These are phyloP conservation scores for Drosophila neutralis DNA, from an alignment of 2,888 invertebrate species.

Conservation along the genomic window DNA sequence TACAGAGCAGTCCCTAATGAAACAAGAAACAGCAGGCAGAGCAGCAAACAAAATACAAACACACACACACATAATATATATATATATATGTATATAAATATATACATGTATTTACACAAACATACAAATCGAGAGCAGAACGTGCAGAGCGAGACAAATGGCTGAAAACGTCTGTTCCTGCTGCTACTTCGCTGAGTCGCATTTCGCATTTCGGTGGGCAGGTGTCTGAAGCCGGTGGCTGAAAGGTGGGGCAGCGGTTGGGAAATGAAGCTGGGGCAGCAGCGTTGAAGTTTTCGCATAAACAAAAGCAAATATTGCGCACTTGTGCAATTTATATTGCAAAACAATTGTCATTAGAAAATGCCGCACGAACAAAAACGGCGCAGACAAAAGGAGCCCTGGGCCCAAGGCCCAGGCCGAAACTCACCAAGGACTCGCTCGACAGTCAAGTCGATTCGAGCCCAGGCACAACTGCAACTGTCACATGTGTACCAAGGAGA, in stretches of 20 bases:
- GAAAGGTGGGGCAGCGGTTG: constrained; percentile 7
- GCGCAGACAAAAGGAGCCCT: constrained; percentile 68
- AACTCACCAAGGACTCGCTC: constrained; percentile 57
- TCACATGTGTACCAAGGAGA: constrained; percentile 58
- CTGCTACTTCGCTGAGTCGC: constrained; percentile 49
- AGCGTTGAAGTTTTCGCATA: constrained; percentile 74
- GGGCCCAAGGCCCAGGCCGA: constrained; percentile 37
- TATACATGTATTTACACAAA: constrained; percentile 3
- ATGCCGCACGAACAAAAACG: constrained; percentile 81
- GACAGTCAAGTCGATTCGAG: constrained; percentile 12
- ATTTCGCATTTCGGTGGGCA: constrained; percentile 71
- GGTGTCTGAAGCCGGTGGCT: constrained; percentile 62
- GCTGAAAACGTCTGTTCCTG: constrained; percentile 61
- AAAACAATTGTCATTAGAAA: constrained; percentile 84
- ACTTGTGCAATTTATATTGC: constrained; percentile 83
- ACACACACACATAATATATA: constrained; percentile 13
- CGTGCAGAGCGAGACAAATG: constrained; percentile 79
- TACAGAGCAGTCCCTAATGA: constrained; percentile 58
- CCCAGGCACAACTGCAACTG: constrained; percentile 63
- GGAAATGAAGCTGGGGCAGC: constrained; percentile 17
- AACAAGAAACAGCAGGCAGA: constrained; percentile 67
- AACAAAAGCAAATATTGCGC: constrained; percentile 83
- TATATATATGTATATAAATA: neutral
- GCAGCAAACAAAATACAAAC: constrained; percentile 31
- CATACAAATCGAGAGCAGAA: constrained; percentile 40